A percentile compares a stretch with the other conserved stretches of the same genome.
phyloP scores from a whole-genome alignment of 1,140 invertebrate genomes.

The Cephus cinctus region DNA sequence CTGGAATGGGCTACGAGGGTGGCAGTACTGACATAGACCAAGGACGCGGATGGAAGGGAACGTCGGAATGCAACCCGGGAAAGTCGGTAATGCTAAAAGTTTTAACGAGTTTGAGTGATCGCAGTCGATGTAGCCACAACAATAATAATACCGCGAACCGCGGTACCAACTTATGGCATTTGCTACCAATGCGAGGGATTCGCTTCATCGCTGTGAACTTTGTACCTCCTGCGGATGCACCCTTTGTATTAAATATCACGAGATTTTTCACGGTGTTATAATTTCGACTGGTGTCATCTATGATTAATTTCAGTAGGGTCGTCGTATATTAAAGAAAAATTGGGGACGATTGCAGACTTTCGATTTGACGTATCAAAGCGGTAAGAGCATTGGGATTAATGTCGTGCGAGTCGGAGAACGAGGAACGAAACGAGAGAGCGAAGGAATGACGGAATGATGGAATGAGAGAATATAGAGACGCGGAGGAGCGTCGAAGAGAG shows the following conservation, averaged over 20 bases:
- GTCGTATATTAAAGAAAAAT: too few species aligned
- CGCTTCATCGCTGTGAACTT: conserved; percentile 25
- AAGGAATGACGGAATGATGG: background rate
- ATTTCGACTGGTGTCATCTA: too few species aligned
- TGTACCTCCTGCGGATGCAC: too few species aligned
- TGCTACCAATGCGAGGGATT: too few species aligned
- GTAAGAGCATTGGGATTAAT: too few species aligned
- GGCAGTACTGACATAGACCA: too few species aligned
- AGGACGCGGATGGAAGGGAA: background rate
- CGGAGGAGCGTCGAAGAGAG: conserved; percentile 15
- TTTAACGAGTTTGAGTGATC: conserved; percentile 56
- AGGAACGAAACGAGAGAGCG: background rate
- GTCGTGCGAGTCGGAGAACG: conserved; percentile 12
- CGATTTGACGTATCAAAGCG: too few species aligned
- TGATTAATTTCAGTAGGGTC: too few species aligned
- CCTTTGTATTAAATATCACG: too few species aligned
- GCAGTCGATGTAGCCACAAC: conserved; percentile 50
- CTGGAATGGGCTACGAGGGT: conserved; percentile 32
- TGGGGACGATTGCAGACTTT: too few species aligned
- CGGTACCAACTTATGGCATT: conserved; percentile 42
- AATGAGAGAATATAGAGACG: conserved; percentile 7
- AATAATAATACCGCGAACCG: conserved; percentile 42
- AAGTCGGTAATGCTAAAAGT: conserved; percentile 52
- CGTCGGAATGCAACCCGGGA: conserved; percentile 36
- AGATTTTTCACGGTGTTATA: too few species aligned